Base-by-base conservation (phyloP, 2,797 vertebrate species). In the Bufotes viridis region DNA sequence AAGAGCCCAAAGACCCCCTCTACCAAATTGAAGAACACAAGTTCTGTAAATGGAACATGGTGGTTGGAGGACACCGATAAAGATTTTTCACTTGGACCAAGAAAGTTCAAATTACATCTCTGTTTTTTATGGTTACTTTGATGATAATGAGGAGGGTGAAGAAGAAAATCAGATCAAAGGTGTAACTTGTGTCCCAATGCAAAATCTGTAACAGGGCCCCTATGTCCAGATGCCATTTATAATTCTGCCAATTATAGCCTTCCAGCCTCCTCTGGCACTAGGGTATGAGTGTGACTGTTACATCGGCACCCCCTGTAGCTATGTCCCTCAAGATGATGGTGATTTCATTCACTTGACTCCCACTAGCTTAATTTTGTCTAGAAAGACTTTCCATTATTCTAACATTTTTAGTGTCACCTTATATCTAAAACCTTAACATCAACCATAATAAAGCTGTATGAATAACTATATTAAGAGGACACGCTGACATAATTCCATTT, bases 401-500 rank as follows among this genome's bases (percentile, higher is more conserved):
- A 13, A 53, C 11, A n/a, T 78, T n/a, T 78, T 42, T 42, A 42
- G 42, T 0, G 34, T 42, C 34, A n/a, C 11, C 13, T 24, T 42
- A 55, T 18, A 20, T 74, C 18, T 18, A 51, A 24, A n/a, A 24
- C 6, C 7, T 13, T 80, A 42, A 24, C 57, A 78, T 79, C 29
- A 15, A 55, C 6, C 11, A 1, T 60, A 26, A 84, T 26, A 58
- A 70, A n/a, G 18, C 55, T 26, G 15, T 74, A n/a, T 18, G n/a
- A 20, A 58, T 72, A 69, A 53, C 42, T 26, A 8, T 14, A 84
- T 49, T 75, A 58, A 3, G n/a, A 53, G 20, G 72, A 58, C 29
- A 51, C 20, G 67, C 81, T 75, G 81, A 74, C 29, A 60, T 74
- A 81, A 26, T 57, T 78, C 12, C n/a, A 22, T 22, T 53, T 80